Evolutionary conservation across 2,888 invertebrate species (phyloP).

Genomic region (Agrochola circellaris): DNA sequence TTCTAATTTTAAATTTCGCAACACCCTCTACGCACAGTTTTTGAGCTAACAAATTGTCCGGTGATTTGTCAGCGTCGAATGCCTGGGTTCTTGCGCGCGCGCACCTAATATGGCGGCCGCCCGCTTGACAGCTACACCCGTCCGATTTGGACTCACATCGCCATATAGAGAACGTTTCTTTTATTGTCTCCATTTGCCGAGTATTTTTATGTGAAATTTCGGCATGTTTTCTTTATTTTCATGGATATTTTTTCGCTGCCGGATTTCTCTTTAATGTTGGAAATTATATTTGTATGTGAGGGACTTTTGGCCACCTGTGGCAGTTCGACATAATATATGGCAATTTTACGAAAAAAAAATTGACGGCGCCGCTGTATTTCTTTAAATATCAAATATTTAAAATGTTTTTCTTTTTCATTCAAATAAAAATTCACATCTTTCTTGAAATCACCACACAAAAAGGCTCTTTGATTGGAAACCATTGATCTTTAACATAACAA

Average conservation of each 20-base stretch:
- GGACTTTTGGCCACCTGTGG: conserved; percentile 58
- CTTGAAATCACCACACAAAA: not conserved
- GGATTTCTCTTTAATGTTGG: conserved; percentile 58
- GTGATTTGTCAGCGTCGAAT: conserved; percentile 88
- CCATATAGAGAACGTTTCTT: conserved; percentile 79
- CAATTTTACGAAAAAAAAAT: conserved; percentile 24
- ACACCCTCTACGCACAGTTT: conserved; percentile 72
- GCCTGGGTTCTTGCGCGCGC: conserved; percentile 82
- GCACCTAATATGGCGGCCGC: conserved; percentile 83
- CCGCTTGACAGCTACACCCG: conserved; percentile 78
- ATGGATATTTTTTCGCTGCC: conserved; percentile 45
- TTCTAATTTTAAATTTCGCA: conserved; percentile 50
- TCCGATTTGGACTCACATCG: conserved; percentile 73
- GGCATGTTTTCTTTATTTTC: conserved; percentile 67
- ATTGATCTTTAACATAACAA: conserved; percentile 19
- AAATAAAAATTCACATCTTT: not conserved
- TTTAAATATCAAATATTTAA: not conserved
- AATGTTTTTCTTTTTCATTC: not conserved
- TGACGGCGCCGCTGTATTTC: conserved; percentile 2
- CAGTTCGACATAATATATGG: conserved; percentile 6
- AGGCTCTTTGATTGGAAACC: not conserved
- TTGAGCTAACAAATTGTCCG: conserved; percentile 85
- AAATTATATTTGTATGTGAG: conserved; percentile 56
- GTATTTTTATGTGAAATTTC: conserved; percentile 73
- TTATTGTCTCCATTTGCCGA: conserved; percentile 80